Base-by-base conservation (phyloP, 2,888 invertebrate species). In the Morinoia aosen region DNA sequence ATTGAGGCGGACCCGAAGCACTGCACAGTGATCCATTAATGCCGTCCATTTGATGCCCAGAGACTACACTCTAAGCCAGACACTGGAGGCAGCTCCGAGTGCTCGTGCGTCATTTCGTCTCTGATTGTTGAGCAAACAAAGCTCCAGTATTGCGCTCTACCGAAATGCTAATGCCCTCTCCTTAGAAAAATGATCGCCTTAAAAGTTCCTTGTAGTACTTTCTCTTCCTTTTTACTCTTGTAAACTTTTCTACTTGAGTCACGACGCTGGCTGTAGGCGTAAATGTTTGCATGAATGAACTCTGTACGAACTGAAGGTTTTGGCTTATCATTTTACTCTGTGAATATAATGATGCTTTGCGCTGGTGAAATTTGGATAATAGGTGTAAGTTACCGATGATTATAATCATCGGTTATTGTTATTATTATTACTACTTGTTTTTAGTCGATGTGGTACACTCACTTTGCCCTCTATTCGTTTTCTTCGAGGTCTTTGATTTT, bases 141-240 rank as follows among this genome's bases (percentile, higher is more conserved):
- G 57, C 57, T 39, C n/a, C 93, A 57, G 93, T 33, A 57, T 93
- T 25, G 93, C 93, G 56, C 93, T 93, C 93, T 93, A 57, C 93
- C 57, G 93, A 93, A 93, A 93, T 93, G 93, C 93, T 93, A 93
- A 93, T 93, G 93, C 57, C 93, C 48, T 57, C 93, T 93, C 57
- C 57, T 90, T 39, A 48, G 48, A 90, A 90, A 90, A 90, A 90
- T 90, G 48, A 90, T 48, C 48, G 7, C 90, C 90, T 90, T 90
- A 90, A 90, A 90, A 90, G 90, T 90, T 90, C 90, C 90, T 90
- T 48, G 90, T 48, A 48, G 48, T 90, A 90, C 90, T 90, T 90
- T 90, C 90, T 90, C 90, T 90, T 40, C 90, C 39, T 90, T 90
- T 90, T 90, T 90, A 76, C 76, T 33, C 25, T 33, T 76, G 76